Conservation (phyloP, 2,888 invertebrate genomes). For the Chrysodeixis includens region DNA sequence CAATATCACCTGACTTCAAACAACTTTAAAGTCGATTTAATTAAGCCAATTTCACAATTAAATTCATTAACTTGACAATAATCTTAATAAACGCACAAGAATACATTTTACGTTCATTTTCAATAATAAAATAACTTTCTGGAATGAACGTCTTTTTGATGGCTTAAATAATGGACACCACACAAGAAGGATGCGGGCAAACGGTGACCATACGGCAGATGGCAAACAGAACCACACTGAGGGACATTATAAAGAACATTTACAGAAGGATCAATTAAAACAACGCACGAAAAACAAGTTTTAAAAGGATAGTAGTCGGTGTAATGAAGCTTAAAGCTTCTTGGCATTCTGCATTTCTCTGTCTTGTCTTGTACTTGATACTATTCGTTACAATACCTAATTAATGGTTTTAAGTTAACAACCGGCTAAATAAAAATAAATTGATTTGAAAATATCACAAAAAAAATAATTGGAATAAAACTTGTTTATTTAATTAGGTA, state of each 20-base stretch:
- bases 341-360: not conserved
- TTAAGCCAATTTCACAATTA: too few species aligned
- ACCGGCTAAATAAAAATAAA: too few species aligned
- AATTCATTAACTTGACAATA: too few species aligned
- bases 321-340: not conserved
- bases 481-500: too few species aligned
- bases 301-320: not conserved
- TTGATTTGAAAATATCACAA: too few species aligned
- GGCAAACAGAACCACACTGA: constrained; percentile 38
- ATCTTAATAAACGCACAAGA: too few species aligned
- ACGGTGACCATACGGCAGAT: constrained; percentile 62
- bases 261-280: constrained; percentile 16
- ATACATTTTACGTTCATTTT: constrained; percentile 9
- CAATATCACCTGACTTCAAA: too few species aligned
- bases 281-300: not conserved
- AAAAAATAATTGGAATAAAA: too few species aligned
- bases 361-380: too few species aligned
- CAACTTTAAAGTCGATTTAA: too few species aligned
- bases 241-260: not conserved
- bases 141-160: constrained; percentile 43
- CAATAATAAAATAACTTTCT: constrained; percentile 11
- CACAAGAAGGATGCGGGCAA: constrained; percentile 62
- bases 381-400: too few species aligned
- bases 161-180: constrained; percentile 35
- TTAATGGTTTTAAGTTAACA: too few species aligned